These are phyloP conservation scores for Danio rerio DNA, from an alignment of 2,113 vertebrate genomes.

Conservation along the genomic window DNA sequence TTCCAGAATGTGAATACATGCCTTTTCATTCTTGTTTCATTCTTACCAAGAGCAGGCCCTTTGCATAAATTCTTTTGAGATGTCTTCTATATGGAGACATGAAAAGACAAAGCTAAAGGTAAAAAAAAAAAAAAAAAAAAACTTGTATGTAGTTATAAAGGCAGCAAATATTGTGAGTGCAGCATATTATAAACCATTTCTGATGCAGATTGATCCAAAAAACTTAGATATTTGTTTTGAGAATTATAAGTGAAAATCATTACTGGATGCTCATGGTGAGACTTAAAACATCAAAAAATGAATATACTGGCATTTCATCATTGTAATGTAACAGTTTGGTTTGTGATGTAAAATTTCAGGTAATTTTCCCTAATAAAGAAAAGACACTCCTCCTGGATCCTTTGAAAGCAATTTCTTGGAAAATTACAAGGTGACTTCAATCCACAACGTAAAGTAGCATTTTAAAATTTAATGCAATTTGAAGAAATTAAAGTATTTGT, in stretches of 20 bases:
- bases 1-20: too few relatives aligned
- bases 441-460: neutral
- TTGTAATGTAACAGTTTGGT: neutral
- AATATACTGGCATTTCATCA: neutral
- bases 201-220: conserved; percentile 2
- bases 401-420: neutral
- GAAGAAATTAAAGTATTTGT: too few relatives aligned
- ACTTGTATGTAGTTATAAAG: too few relatives aligned
- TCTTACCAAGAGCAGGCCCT: too few relatives aligned
- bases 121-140: too few relatives aligned
- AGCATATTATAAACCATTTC: neutral
- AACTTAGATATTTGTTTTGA: neutral
- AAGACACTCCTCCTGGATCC: neutral
- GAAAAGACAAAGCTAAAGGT: too few relatives aligned
- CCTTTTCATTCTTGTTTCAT: too few relatives aligned
- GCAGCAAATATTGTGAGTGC: too few relatives aligned
- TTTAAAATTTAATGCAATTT: neutral
- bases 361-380: neutral
- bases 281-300: neutral
- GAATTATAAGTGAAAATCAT: neutral
- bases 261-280: conserved; percentile 11
- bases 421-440: neutral
- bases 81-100: too few relatives aligned
- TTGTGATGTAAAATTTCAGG: neutral
- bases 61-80: too few relatives aligned